Percentiles rank a stretch among this genome's conserved stretches.
These are phyloP conservation scores for Philypnodon macrostomus DNA, from an alignment of 2,797 vertebrate species.

Conservation along the genomic window DNA sequence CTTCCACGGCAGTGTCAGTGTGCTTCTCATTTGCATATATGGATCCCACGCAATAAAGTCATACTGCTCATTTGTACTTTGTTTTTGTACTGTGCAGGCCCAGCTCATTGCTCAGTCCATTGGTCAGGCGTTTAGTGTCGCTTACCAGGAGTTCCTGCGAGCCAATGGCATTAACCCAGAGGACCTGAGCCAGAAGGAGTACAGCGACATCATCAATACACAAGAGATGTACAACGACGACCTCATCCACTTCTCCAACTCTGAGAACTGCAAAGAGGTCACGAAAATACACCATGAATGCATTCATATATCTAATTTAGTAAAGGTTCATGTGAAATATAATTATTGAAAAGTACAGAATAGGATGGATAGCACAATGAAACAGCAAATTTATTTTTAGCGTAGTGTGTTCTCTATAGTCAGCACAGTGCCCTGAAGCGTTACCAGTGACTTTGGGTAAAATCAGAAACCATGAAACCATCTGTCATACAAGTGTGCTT, in stretches of 20 bases:
- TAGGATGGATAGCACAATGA: slow-evolving; percentile 45
- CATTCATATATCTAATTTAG: background rate
- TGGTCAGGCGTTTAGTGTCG: slow-evolving; percentile 98
- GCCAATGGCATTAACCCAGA: slow-evolving; percentile 98
- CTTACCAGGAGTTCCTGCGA: slow-evolving; percentile 97
- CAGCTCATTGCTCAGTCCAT: slow-evolving; percentile 99
- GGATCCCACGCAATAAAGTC: slow-evolving; percentile 2
- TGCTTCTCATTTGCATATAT: slow-evolving; percentile 12
- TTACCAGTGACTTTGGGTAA: slow-evolving; percentile 38
- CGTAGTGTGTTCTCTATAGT: slow-evolving; percentile 26
- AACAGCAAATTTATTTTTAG: slow-evolving; percentile 11
- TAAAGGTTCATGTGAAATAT: too few species aligned
- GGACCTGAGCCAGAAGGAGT: slow-evolving; percentile 98
- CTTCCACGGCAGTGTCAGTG: background rate
- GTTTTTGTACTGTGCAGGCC: slow-evolving; percentile 75
- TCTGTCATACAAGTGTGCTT: slow-evolving; percentile 31
- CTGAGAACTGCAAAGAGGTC: slow-evolving; percentile 99
- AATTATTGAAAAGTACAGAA: too few species aligned
- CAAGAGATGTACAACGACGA: slow-evolving; percentile 99
- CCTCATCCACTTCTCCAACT: slow-evolving; percentile 99
- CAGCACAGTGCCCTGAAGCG: slow-evolving; percentile 32
- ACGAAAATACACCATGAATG: slow-evolving; percentile 4
- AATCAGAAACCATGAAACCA: slow-evolving; percentile 36
- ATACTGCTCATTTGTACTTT: slow-evolving; percentile 9
- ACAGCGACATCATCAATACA: slow-evolving; percentile 98